A percentile compares a stretch with the other conserved stretches of the same genome.
Evolutionary conservation across 2,113 vertebrate genomes (phyloP).

Genomic region (Clarias batrachus): DNA sequence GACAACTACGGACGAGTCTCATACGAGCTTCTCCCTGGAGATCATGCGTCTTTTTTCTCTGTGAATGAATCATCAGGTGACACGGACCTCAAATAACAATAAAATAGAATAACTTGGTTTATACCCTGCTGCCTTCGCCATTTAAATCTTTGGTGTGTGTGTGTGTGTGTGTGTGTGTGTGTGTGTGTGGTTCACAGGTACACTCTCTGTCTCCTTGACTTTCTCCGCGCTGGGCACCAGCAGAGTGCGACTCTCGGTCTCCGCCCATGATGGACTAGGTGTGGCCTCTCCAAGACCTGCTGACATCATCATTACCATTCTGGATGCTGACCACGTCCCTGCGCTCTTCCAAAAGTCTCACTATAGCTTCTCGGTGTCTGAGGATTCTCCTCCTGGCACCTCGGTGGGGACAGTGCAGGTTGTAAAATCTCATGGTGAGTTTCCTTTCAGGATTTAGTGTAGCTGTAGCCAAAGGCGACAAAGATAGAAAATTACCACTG

Average conservation of each 20-base stretch:
- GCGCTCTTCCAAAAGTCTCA: constrained; percentile 80
- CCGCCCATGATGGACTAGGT: constrained; percentile 80
- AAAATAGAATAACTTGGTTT: neutral
- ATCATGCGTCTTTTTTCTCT: constrained; percentile 78
- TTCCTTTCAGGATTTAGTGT: neutral
- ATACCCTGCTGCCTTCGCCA: neutral
- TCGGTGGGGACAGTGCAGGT: constrained; percentile 79
- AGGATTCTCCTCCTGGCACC: constrained; percentile 76
- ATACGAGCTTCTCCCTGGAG: constrained; percentile 78
- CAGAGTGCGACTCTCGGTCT: constrained; percentile 71
- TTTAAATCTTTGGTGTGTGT: neutral
- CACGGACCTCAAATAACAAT: neutral
- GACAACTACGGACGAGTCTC: constrained; percentile 77
- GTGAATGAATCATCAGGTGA: constrained; percentile 84
- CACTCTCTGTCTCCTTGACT: constrained; percentile 78
- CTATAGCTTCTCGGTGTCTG: constrained; percentile 80
- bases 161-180: neutral
- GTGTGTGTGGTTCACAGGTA: constrained; percentile 67
- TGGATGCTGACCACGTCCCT: constrained; percentile 72
- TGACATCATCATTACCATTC: constrained; percentile 78
- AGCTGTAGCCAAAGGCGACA: neutral
- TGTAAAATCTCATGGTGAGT: constrained; percentile 76
- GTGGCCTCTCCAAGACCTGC: constrained; percentile 72
- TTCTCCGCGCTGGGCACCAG: constrained; percentile 73
- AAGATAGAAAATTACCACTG: neutral